Conservation (phyloP, 2,797 vertebrate species). For the Hybognathus amarus region DNA sequence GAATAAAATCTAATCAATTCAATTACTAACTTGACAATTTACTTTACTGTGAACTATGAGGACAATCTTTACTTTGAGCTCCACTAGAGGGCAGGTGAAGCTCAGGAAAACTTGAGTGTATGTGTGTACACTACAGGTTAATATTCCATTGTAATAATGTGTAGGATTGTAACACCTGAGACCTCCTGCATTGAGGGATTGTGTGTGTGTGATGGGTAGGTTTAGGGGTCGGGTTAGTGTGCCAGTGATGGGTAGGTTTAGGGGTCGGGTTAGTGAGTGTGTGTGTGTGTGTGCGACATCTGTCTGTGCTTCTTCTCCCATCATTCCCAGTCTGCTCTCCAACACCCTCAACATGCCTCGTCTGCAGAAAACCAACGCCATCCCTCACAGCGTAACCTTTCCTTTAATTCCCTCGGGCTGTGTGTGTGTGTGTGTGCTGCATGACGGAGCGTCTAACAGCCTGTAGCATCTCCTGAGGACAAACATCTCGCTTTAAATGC, state of each 20-base stretch:
- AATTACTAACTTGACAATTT: neutral
- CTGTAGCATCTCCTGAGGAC: slow-evolving; percentile 5
- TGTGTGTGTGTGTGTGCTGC: neutral
- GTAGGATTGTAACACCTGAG: too few relatives aligned
- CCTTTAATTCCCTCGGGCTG: slow-evolving; percentile 19
- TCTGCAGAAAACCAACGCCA: slow-evolving; percentile 46
- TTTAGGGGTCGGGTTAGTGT: too few relatives aligned
- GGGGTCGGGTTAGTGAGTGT: too few relatives aligned
- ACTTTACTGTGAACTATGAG: neutral
- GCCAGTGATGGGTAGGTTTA: too few relatives aligned
- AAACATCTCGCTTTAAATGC: slow-evolving; percentile 10
- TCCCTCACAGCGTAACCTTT: slow-evolving; percentile 49
- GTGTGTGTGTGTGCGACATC: slow-evolving; percentile 60
- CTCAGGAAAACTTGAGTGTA: slow-evolving; percentile 53
- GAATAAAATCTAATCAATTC: neutral
- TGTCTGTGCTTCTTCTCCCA: slow-evolving; percentile 61
- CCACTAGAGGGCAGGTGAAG: slow-evolving; percentile 81
- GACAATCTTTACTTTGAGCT: slow-evolving; percentile 38
- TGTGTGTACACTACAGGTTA: too few relatives aligned
- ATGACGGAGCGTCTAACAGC: slow-evolving; percentile 6
- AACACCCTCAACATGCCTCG: slow-evolving; percentile 39
- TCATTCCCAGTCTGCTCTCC: neutral
- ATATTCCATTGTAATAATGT: too few relatives aligned
- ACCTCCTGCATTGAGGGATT: too few relatives aligned
- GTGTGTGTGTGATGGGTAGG: too few relatives aligned